Evolutionary conservation across 2,888 invertebrate species (phyloP).

Genomic region (Xestoiulus laeticollis): DNA sequence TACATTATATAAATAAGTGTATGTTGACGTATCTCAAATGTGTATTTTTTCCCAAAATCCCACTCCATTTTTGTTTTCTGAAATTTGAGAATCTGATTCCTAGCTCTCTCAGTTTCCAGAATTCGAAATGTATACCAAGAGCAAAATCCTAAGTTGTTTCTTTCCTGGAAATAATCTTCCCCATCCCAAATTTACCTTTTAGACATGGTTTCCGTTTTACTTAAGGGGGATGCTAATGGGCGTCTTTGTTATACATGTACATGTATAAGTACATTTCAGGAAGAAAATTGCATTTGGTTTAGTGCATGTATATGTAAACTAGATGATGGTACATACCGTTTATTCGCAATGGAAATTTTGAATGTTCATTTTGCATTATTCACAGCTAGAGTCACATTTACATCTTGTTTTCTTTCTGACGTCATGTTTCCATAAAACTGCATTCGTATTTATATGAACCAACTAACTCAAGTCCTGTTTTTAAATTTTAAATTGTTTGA

Average conservation of each 20-base stretch:
- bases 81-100: background rate
- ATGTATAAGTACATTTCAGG: background rate
- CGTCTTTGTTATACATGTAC: background rate
- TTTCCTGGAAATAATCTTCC: background rate
- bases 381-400: too few species aligned
- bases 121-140: background rate
- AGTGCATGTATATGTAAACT: background rate
- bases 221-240: background rate
- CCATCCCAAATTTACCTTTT: background rate
- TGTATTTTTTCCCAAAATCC: background rate
- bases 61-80: background rate
- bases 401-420: too few species aligned
- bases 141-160: background rate
- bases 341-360: background rate
- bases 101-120: background rate
- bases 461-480: too few species aligned
- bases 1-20: too few species aligned
- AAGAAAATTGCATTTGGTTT: background rate
- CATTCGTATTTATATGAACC: too few species aligned
- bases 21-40: too few species aligned
- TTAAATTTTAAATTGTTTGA: too few species aligned
- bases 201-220: too few species aligned
- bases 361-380: too few species aligned
- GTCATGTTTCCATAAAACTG: too few species aligned
- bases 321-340: background rate